A percentile compares a stretch with the other conserved stretches of the same genome.
These are phyloP conservation scores for Chloromyia formosa DNA, from an alignment of 2,888 invertebrate species.

Conservation along the genomic window DNA sequence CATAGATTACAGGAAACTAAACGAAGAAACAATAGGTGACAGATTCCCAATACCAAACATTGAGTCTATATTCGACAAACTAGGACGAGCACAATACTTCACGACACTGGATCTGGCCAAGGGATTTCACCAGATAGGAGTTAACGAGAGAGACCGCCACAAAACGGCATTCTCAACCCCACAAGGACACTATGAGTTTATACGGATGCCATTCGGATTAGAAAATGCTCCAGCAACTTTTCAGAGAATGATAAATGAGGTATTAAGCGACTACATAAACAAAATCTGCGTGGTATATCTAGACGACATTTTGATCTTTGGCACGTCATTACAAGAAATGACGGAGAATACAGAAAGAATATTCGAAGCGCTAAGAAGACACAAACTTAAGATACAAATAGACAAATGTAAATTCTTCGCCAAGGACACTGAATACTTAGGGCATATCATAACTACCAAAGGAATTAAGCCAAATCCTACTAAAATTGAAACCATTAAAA, in stretches of 20 bases:
- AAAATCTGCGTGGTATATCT: conserved; percentile 41
- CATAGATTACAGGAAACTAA: conserved; percentile 47
- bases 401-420: conserved; percentile 41
- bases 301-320: conserved; percentile 35
- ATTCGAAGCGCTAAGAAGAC: conserved; percentile 6
- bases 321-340: conserved; percentile 35
- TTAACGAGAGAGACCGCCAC: conserved; percentile 44
- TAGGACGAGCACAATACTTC: conserved; percentile 48
- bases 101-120: conserved; percentile 45
- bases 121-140: conserved; percentile 44
- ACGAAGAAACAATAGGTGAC: conserved; percentile 39
- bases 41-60: conserved; percentile 46
- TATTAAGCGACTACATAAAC: conserved; percentile 44
- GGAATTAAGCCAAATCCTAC: conserved; percentile 38
- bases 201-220: conserved; percentile 45
- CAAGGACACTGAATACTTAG: conserved; percentile 34
- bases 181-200: conserved; percentile 39
- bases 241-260: conserved; percentile 47
- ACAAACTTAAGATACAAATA: conserved; percentile 41
- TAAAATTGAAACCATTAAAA: conserved; percentile 32
- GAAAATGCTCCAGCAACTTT: conserved; percentile 47
- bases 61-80: conserved; percentile 44
- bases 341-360: conserved; percentile 16
- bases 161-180: conserved; percentile 47
- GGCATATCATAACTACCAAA: conserved; percentile 36